Base-by-base conservation (phyloP, 1,140 invertebrate genomes). In the Penaeus japonicus region DNA sequence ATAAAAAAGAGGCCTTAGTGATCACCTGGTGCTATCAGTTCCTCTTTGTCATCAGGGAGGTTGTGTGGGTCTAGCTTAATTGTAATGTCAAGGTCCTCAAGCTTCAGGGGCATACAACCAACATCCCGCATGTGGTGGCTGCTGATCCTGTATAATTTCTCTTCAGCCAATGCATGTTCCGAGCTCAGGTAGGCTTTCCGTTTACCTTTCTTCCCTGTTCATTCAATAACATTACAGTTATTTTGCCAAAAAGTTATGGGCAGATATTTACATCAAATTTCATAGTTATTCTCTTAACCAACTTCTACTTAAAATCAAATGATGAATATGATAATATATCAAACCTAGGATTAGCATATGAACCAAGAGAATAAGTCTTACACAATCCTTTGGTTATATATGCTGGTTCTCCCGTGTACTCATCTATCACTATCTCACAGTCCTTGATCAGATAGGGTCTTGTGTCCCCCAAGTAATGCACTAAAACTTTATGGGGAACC, bases 381-480 rank as follows among this genome's bases (percentile, higher is more conserved):
- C 79, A 30, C 55, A 57, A 10, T 57, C 55, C 55, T 54, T 39
- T 55, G 22, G 78, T 22, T 27, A 47, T 54, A 57, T 80, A 80
- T 55, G 47, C 22, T 54, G 78, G 78, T 27, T 55, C 53, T 30
- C 78, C 78, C 17, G 79, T 81, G 59, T 81, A 81, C n/a, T 59
- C 79, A 81, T 81, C 79, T 4, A 81, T 81, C 53, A 81, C 22
- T 22, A 81, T 59, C 53, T 81, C 53, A 81, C 79, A 81, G 32
- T 81, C 79, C 27, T 59, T 55, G 20, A 82, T 57, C 30, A 85
- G 27, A 39, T 85, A 85, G 4, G 84, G 84, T 35, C 84, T 12
- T 35, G 84, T 78, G 30, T 85, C 84, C 18, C 84, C 84, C 18
- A 85, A 32, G 55, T 85, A 85, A 39, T 85, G 84, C 7, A 85